Conservation (phyloP, 2,888 invertebrate species). For the Polia nebulosa region DNA sequence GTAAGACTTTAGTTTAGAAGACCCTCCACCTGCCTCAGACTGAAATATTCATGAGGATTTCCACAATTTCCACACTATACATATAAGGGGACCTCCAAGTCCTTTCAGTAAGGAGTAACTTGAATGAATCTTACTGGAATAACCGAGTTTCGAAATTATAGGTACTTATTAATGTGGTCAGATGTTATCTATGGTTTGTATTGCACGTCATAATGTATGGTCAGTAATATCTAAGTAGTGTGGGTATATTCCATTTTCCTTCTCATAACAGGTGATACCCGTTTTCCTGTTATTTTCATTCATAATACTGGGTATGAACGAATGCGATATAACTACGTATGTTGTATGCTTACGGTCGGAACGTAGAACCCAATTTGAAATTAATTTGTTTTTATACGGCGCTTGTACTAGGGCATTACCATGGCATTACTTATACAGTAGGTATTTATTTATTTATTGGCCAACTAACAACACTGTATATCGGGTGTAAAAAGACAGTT, state of each 20-base stretch:
- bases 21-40: not conserved
- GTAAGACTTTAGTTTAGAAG: too few species aligned
- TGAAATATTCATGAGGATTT: not conserved
- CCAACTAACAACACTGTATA: too few species aligned
- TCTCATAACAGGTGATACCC: conserved; percentile 13
- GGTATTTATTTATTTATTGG: too few species aligned
- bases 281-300: conserved; percentile 43
- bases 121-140: not conserved
- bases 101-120: not conserved
- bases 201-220: conserved; percentile 13
- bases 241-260: conserved; percentile 32
- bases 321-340: conserved; percentile 9
- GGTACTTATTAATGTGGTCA: not conserved
- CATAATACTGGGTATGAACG: conserved; percentile 32
- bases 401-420: not conserved
- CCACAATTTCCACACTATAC: not conserved
- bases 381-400: not conserved
- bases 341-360: not conserved
- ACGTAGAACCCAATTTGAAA: not conserved
- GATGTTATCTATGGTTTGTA: not conserved
- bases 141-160: not conserved
- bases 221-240: not conserved
- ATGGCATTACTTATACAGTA: not conserved
- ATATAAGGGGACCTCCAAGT: not conserved
- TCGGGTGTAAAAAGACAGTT: too few species aligned